Percentiles rank a stretch among this genome's conserved stretches.
Evolutionary conservation across 2,113 vertebrate genomes (phyloP).

Genomic region (Electrona antarctica): DNA sequence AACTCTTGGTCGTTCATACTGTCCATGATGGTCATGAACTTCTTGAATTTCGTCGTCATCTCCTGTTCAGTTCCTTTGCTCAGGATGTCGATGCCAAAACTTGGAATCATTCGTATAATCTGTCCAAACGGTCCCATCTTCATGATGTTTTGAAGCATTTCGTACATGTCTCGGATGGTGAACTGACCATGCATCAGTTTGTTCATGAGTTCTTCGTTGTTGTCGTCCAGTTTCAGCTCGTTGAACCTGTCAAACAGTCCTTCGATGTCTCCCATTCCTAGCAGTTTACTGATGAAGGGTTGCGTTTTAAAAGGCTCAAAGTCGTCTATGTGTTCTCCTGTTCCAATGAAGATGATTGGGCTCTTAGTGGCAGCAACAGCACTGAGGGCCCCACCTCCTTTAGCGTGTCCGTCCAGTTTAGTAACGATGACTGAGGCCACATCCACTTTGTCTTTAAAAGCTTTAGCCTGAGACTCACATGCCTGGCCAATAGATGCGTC

Average conservation of each 20-base stretch:
- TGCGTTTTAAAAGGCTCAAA: slow-evolving; percentile 99
- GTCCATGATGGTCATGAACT: slow-evolving; percentile 99
- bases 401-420: slow-evolving; percentile 98
- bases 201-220: slow-evolving; percentile 96
- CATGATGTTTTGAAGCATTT: slow-evolving; percentile 99
- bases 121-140: slow-evolving; percentile 99
- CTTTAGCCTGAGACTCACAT: slow-evolving; percentile 97
- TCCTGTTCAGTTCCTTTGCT: slow-evolving; percentile 99
- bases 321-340: slow-evolving; percentile 98
- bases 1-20: slow-evolving; percentile 99
- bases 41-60: slow-evolving; percentile 96
- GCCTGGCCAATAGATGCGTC: slow-evolving; percentile 98
- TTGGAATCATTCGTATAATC: slow-evolving; percentile 99
- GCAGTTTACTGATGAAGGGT: slow-evolving; percentile 98
- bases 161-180: slow-evolving; percentile 98
- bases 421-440: slow-evolving; percentile 98
- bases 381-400: slow-evolving; percentile 98
- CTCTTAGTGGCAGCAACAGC: slow-evolving; percentile 98
- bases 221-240: slow-evolving; percentile 95
- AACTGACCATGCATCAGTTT: slow-evolving; percentile 99
- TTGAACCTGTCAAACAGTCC: slow-evolving; percentile 98
- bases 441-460: slow-evolving; percentile 99
- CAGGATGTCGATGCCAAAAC: slow-evolving; percentile 99
- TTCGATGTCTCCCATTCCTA: slow-evolving; percentile 99
- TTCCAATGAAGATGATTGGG: slow-evolving; percentile 99